phyloP scores from a whole-genome alignment of 2,888 invertebrate species.

The Drepanosiphum platanoidis region DNA sequence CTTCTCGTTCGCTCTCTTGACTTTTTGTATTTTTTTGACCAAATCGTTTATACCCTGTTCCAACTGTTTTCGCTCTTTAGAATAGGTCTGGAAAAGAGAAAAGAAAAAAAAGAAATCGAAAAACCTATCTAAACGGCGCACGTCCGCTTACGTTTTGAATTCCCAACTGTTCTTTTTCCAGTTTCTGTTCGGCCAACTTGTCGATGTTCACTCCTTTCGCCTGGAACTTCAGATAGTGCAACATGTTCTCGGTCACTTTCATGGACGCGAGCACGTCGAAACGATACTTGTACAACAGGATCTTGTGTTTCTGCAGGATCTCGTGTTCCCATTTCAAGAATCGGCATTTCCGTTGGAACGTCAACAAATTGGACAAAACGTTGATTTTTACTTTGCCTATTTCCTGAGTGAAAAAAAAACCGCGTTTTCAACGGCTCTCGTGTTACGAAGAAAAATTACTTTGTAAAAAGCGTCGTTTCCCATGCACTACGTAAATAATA shows the following conservation, averaged over 20 bases:
- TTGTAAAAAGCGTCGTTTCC: too few species aligned
- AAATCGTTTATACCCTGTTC: conserved; percentile 2
- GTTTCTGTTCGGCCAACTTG: conserved; percentile 41
- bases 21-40: neutral
- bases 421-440: too few species aligned
- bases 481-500: too few species aligned
- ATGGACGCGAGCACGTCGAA: conserved; percentile 29
- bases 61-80: neutral
- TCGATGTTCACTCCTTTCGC: conserved; percentile 34
- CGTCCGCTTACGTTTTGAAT: conserved; percentile 27
- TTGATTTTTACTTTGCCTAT: conserved; percentile 34
- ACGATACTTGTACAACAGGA: conserved; percentile 45
- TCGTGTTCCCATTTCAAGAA: conserved; percentile 34
- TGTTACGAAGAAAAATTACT: too few species aligned
- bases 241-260: conserved; percentile 50
- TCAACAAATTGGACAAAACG: conserved; percentile 26
- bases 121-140: too few species aligned
- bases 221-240: conserved; percentile 38
- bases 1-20: conserved; percentile 32
- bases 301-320: conserved; percentile 16
- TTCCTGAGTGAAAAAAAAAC: too few species aligned
- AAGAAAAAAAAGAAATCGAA: neutral
- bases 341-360: conserved; percentile 43
- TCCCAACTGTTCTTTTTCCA: conserved; percentile 20
- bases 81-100: conserved; percentile 2